Evolutionary conservation across 2,113 vertebrate genomes (phyloP).

Genomic region (Saimiri boliviensis): DNA sequence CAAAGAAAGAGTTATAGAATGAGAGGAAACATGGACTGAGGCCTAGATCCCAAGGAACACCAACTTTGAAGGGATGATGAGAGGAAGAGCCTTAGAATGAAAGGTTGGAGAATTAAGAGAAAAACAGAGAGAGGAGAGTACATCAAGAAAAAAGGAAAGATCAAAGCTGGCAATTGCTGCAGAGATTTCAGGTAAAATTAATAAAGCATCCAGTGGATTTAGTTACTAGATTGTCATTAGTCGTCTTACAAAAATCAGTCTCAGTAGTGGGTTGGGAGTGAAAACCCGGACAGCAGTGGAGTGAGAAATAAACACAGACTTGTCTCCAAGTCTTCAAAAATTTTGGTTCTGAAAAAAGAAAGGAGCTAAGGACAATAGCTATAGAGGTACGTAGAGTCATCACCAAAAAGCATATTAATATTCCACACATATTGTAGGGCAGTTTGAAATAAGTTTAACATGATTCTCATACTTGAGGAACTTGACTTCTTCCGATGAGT

Average conservation of each 20-base stretch:
- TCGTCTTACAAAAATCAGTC: background rate
- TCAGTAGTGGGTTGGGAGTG: background rate
- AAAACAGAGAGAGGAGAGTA: background rate
- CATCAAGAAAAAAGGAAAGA: background rate
- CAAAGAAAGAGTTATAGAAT: background rate
- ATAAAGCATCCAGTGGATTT: background rate
- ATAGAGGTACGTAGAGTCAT: background rate
- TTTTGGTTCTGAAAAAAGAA: background rate
- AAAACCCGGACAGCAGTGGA: background rate
- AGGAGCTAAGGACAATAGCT: background rate
- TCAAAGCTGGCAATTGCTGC: background rate
- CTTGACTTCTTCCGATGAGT: background rate
- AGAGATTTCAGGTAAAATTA: background rate
- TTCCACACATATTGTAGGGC: background rate
- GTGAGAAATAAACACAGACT: background rate
- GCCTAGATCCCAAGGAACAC: background rate
- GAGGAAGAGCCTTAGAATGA: background rate
- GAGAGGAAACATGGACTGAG: background rate
- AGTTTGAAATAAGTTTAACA: background rate
- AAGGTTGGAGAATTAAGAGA: background rate
- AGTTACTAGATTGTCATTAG: background rate
- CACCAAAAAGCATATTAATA: background rate
- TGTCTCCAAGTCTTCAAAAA: background rate
- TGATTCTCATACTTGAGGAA: background rate
- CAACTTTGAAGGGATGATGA: background rate